A percentile compares a stretch with the other conserved stretches of the same genome.
These are phyloP conservation scores for Percopsis transmontana DNA, from an alignment of 2,113 vertebrate genomes.

Conservation along the genomic window DNA sequence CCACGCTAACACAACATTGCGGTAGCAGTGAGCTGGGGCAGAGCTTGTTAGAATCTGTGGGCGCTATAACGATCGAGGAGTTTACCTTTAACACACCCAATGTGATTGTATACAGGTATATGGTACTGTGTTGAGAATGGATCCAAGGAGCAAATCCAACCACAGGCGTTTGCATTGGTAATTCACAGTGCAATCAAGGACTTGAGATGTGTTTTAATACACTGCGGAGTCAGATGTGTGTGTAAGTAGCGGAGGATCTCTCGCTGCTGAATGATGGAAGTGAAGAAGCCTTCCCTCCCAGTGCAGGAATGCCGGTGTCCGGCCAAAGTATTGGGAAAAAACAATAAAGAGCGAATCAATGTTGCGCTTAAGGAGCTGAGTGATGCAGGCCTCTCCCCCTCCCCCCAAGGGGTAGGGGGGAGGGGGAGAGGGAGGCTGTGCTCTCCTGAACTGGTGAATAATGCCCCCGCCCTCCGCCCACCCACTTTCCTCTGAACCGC, in stretches of 20 bases:
- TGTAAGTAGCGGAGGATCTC: slow-evolving; percentile 32
- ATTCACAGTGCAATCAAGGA: neutral
- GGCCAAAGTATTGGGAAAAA: slow-evolving; percentile 54
- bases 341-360: slow-evolving; percentile 67
- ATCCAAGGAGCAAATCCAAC: no score
- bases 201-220: no score
- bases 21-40: no score
- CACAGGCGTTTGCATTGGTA: no score
- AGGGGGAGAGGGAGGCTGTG: slow-evolving; percentile 31
- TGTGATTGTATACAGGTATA: neutral
- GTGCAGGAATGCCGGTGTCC: slow-evolving; percentile 75
- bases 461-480: slow-evolving; percentile 61
- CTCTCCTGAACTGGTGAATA: slow-evolving; percentile 79
- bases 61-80: neutral
- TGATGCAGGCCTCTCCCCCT: slow-evolving; percentile 55
- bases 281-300: slow-evolving; percentile 68
- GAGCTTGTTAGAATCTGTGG: no score
- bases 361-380: slow-evolving; percentile 57
- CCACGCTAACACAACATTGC: no score
- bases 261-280: slow-evolving; percentile 50
- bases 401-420: slow-evolving; percentile 58
- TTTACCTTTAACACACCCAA: neutral
- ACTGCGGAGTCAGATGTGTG: slow-evolving; percentile 22
- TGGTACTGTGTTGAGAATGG: neutral
- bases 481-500: slow-evolving; percentile 61